Percentiles rank a stretch among this genome's conserved stretches.
phyloP scores from a whole-genome alignment of 1,140 invertebrate genomes.

The Zaprionus taronus region DNA sequence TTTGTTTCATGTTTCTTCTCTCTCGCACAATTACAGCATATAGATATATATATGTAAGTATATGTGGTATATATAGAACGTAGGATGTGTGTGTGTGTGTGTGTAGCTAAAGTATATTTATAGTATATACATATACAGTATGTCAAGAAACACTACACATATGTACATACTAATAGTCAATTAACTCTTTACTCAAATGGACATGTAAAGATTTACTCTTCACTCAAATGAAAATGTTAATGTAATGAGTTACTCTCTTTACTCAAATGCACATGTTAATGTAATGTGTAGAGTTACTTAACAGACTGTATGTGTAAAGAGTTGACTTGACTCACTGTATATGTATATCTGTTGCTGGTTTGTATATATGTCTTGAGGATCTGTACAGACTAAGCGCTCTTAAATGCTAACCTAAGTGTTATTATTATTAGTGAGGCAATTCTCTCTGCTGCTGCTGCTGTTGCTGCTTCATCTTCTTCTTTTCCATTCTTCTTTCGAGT shows the following conservation, averaged over 20 bases:
- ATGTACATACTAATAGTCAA: no score
- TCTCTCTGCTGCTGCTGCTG: no score
- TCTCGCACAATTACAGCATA: constrained; percentile 5
- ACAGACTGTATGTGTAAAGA: no score
- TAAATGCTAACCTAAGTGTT: constrained; percentile 24
- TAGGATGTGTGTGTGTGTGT: neutral
- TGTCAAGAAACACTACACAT: no score
- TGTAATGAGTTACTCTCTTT: no score
- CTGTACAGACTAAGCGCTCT: constrained; percentile 33
- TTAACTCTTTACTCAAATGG: no score
- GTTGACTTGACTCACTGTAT: neutral
- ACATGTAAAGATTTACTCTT: no score
- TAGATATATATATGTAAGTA: constrained; percentile 1
- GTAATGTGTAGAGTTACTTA: no score
- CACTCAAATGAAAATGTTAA: no score
- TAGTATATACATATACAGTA: neutral
- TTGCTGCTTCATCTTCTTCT: neutral
- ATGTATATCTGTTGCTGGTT: neutral
- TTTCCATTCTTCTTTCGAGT: neutral
- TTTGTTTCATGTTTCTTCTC: neutral
- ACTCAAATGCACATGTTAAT: no score
- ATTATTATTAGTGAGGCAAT: constrained; percentile 15
- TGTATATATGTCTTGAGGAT: constrained; percentile 27
- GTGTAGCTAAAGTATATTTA: constrained; percentile 1
- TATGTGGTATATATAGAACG: constrained; percentile 5